Conservation (phyloP, 2,113 vertebrate species). For the Paralichthys olivaceus region DNA sequence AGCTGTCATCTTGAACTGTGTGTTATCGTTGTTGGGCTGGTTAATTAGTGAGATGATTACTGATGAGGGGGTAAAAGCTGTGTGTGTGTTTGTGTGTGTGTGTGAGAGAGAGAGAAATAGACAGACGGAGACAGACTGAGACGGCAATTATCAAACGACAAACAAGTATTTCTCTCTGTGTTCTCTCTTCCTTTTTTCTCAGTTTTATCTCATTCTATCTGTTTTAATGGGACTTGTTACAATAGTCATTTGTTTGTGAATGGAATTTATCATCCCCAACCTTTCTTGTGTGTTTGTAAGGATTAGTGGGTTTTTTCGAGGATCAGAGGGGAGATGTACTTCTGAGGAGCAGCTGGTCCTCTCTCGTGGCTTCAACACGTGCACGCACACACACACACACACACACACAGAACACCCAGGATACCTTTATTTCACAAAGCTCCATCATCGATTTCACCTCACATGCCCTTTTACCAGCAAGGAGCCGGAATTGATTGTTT, state of each 20-base stretch:
- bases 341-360: constrained; percentile 55
- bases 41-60: constrained; percentile 67
- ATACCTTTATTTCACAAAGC: constrained; percentile 53
- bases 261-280: background rate
- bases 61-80: constrained; percentile 48
- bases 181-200: background rate
- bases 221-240: constrained; percentile 2
- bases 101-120: background rate
- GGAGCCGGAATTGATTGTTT: constrained; percentile 33
- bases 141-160: constrained; percentile 23
- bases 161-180: constrained; percentile 20
- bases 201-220: background rate
- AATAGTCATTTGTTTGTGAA: constrained; percentile 14
- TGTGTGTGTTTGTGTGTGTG: constrained; percentile 3
- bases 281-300: constrained; percentile 14
- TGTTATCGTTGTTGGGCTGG: constrained; percentile 57
- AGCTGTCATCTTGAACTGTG: constrained; percentile 59
- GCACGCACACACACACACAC: constrained; percentile 20
- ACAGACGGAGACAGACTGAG: constrained; percentile 23
- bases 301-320: constrained; percentile 61
- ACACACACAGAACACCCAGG: constrained; percentile 6
- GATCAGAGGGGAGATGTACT: constrained; percentile 67
- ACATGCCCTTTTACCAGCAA: constrained; percentile 26
- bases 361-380: constrained; percentile 41
- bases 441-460: constrained; percentile 56